Base-by-base conservation (phyloP, 2,888 invertebrate species). In the Orthosia cruda region DNA sequence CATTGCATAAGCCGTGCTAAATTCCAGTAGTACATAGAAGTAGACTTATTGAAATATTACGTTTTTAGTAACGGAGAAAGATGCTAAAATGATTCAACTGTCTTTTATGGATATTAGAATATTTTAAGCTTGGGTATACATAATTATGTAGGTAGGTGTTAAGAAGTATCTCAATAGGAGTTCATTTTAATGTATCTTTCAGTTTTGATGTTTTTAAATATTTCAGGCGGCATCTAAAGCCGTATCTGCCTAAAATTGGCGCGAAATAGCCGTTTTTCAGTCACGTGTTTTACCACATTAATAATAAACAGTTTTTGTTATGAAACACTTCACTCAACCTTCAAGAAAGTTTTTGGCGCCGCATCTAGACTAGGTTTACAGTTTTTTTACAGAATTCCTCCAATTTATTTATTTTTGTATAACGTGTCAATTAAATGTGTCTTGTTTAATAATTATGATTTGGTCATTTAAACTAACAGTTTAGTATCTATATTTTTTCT, bases 331-430 rank as follows among this genome's bases (percentile, higher is more conserved):
- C 32, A 63, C n/a, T 69, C 58, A 69, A 73, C 83, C 79, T 65
- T 72, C 79, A 66, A 18, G 18, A 50, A 65, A 16, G 18, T 54
- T 69, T 76, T 72, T 83, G 80, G 83, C 80, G 65, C 68, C 79
- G 58, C 54, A 47, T 78, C 79, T 83, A 61, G 55, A 54, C 67
- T 68, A 54, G 40, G 20, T 71, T 26, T 18, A 65, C 23, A 18
- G 20, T 18, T 49, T 47, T 20, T 58, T 72, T n/a, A 23, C 20
- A 32, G 11, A 77, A 63, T 65, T 71, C 45, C 13, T 81, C 58
- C 1, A 61, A n/a, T 70, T 76, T 71, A 18, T 67, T 45, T 69
- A 66, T 83, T 65, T 69, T 68, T 69, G 11, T 18, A 50, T 23
- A 40, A 50, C 18, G 23, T 69, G 61, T 54, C 18, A 71, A 59